phyloP scores from a whole-genome alignment of 2,888 invertebrate genomes.

The Lochmaea crataegi region DNA sequence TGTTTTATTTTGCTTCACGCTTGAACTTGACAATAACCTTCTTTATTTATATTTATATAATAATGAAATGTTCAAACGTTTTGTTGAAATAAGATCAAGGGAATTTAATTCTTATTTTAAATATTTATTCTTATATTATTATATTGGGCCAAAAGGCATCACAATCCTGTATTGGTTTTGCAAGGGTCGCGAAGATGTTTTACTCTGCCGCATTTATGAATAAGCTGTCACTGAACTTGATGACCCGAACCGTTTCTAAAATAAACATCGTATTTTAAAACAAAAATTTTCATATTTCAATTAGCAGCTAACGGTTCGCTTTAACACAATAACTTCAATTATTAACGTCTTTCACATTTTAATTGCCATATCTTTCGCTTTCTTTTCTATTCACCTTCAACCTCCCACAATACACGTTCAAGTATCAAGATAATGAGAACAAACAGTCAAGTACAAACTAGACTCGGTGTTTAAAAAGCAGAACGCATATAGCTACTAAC shows the following conservation, averaged over 20 bases:
- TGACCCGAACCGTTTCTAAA: background rate
- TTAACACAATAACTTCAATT: background rate
- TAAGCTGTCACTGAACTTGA: no score
- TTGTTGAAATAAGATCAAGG: no score
- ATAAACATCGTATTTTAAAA: background rate
- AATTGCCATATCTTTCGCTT: background rate
- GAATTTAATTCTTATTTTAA: no score
- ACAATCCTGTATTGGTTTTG: no score
- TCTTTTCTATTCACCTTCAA: background rate
- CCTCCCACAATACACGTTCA: background rate
- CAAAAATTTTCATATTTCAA: background rate
- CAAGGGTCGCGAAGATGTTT: no score
- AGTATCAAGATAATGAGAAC: slow-evolving; percentile 4
- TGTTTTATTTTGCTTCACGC: no score
- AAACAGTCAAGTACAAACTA: slow-evolving; percentile 1
- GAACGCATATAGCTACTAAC: background rate
- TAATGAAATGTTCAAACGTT: no score
- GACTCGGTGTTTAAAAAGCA: background rate
- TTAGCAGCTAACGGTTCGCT: background rate
- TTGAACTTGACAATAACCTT: no score
- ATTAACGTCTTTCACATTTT: background rate
- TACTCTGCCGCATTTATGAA: no score
- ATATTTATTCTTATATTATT: no score
- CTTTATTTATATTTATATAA: no score
- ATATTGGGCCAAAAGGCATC: no score